Conservation (phyloP, 2,888 invertebrate species). For the Marasmarcha lunaedactyla region DNA sequence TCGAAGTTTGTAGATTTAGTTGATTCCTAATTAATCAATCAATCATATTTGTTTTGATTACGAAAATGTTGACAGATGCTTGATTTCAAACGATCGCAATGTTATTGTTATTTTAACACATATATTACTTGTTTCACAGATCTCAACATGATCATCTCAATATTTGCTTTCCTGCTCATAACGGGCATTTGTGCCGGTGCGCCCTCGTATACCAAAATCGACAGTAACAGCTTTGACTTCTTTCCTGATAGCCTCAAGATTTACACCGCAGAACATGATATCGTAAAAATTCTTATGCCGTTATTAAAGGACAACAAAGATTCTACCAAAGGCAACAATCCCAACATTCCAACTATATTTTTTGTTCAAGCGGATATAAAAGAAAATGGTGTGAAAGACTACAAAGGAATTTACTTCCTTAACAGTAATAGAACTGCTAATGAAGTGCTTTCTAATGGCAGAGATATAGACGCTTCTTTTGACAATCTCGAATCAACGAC, state of each 20-base stretch:
- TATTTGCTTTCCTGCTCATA: no score
- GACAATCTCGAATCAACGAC: not conserved
- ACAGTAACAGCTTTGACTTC: no score
- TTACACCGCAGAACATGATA: slow-evolving; percentile 24
- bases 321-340: slow-evolving; percentile 3
- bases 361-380: slow-evolving; percentile 25
- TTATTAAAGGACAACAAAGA: slow-evolving; percentile 19
- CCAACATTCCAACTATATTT: slow-evolving; percentile 18
- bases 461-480: slow-evolving; percentile 23
- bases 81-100: no score
- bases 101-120: no score
- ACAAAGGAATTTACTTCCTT: slow-evolving; percentile 27
- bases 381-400: slow-evolving; percentile 17
- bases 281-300: slow-evolving; percentile 25
- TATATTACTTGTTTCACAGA: no score
- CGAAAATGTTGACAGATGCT: no score
- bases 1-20: no score
- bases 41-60: no score
- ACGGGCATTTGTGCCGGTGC: no score
- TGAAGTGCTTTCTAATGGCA: slow-evolving; percentile 28
- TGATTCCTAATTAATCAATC: no score
- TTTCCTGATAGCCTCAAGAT: slow-evolving; percentile 20
- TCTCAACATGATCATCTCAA: no score
- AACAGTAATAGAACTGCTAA: slow-evolving; percentile 20
- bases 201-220: no score